Evolutionary conservation across 2,113 vertebrate genomes (phyloP).

Genomic region (Corvus cornix): DNA sequence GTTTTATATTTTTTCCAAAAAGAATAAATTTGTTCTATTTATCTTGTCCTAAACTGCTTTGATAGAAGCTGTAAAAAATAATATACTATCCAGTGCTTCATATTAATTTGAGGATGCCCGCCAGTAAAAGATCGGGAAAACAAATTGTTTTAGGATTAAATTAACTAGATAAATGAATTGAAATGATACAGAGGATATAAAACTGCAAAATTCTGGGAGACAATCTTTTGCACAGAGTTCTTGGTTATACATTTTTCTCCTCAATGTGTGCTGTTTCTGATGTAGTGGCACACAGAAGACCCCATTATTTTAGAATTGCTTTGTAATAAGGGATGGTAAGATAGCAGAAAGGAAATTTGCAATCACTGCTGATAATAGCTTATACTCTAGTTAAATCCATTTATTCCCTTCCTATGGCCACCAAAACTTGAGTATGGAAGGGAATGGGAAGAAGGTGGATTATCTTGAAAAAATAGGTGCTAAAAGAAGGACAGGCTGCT

Average conservation of each 20-base stretch:
- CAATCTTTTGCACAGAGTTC: neutral
- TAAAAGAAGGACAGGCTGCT: neutral
- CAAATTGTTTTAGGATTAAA: slow-evolving; percentile 13
- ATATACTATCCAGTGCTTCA: neutral
- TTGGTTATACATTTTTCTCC: neutral
- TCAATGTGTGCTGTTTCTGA: neutral
- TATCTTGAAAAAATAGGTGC: neutral
- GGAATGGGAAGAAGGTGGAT: neutral
- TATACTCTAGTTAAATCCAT: neutral
- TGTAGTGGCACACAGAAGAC: neutral
- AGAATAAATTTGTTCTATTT: slow-evolving; percentile 68
- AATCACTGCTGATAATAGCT: neutral
- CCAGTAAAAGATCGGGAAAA: neutral
- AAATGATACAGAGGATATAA: neutral
- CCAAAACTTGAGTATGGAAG: neutral
- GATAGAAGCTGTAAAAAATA: neutral
- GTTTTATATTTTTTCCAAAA: slow-evolving; percentile 61
- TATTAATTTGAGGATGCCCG: neutral
- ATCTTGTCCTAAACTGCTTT: slow-evolving; percentile 42
- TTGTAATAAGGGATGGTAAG: neutral
- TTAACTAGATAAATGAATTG: neutral
- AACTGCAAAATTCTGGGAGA: neutral
- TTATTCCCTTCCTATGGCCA: neutral
- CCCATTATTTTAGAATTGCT: neutral
- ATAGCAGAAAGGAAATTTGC: neutral